phyloP scores from a whole-genome alignment of 2,888 invertebrate species.

The Meloe dianella region DNA sequence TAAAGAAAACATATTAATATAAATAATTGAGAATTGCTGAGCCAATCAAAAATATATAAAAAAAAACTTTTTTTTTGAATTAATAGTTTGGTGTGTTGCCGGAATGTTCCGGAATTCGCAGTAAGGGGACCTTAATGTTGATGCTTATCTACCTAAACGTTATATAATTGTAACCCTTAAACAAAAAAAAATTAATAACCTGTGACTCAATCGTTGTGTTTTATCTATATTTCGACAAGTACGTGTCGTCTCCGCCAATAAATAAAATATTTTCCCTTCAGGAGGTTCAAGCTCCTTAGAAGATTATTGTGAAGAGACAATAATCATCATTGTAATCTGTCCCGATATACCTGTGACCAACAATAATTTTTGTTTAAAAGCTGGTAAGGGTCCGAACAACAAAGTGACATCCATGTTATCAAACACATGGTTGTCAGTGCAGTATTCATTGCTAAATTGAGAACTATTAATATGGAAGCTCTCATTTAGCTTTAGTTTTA shows the following conservation, averaged over 20 bases:
- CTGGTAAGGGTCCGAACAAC: slow-evolving; percentile 63
- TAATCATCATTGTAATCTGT: slow-evolving; percentile 57
- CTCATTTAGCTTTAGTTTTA: slow-evolving; percentile 50
- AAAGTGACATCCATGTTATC: slow-evolving; percentile 47
- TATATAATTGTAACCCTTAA: slow-evolving; percentile 27
- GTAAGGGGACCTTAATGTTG: slow-evolving; percentile 55
- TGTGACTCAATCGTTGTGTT: slow-evolving; percentile 49
- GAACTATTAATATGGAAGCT: slow-evolving; percentile 45
- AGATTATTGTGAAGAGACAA: slow-evolving; percentile 63
- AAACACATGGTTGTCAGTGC: slow-evolving; percentile 39
- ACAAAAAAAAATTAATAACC: slow-evolving; percentile 23
- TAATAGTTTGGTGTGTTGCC: slow-evolving; percentile 45
- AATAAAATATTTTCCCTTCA: slow-evolving; percentile 46
- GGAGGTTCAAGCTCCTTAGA: slow-evolving; percentile 49
- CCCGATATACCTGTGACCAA: slow-evolving; percentile 48
- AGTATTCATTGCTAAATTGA: slow-evolving; percentile 41
- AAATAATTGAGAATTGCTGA: slow-evolving; percentile 61
- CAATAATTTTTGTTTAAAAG: slow-evolving; percentile 52
- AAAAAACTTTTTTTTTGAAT: slow-evolving; percentile 37
- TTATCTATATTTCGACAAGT: slow-evolving; percentile 38
- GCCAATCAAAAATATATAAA: slow-evolving; percentile 60
- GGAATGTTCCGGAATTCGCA: slow-evolving; percentile 40
- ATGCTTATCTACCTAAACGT: slow-evolving; percentile 42
- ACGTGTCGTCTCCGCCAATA: slow-evolving; percentile 46
- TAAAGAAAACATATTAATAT: slow-evolving; percentile 43